phyloP scores from a whole-genome alignment of 2,888 invertebrate species.

The Yponomeuta plumbellus region DNA sequence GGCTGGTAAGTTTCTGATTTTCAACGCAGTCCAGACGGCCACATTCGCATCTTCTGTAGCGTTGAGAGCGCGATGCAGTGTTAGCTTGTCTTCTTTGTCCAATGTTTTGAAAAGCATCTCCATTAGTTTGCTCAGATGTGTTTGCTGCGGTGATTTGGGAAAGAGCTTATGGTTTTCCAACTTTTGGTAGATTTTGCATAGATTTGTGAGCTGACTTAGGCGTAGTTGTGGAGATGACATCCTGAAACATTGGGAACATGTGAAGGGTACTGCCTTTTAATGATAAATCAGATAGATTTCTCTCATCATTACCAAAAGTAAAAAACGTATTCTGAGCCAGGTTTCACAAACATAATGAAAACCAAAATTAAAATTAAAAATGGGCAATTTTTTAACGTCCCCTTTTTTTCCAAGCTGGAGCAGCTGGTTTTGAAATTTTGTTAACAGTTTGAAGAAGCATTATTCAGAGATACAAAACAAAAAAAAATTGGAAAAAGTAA shows the following conservation, averaged over 20 bases:
- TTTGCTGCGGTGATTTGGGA: slow-evolving; percentile 43
- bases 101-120: slow-evolving; percentile 39
- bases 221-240: slow-evolving; percentile 16
- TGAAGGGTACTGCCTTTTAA: too few relatives aligned
- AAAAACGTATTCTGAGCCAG: too few relatives aligned
- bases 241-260: slow-evolving; percentile 15
- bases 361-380: too few relatives aligned
- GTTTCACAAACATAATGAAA: too few relatives aligned
- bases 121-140: slow-evolving; percentile 41
- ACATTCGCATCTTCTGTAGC: slow-evolving; percentile 37
- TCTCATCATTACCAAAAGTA: too few relatives aligned
- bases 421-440: too few relatives aligned
- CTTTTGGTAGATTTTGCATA: slow-evolving; percentile 46
- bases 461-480: too few relatives aligned
- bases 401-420: too few relatives aligned
- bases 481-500: too few relatives aligned
- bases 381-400: too few relatives aligned
- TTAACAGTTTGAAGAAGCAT: too few relatives aligned
- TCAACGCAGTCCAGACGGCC: slow-evolving; percentile 41
- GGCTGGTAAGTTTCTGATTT: slow-evolving; percentile 40
- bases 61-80: slow-evolving; percentile 39
- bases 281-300: too few relatives aligned
- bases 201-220: slow-evolving; percentile 17
- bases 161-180: slow-evolving; percentile 37
- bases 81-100: slow-evolving; percentile 40